Evolutionary conservation across 1,140 invertebrate species (phyloP).

Genomic region (Diuraphis noxia): DNA sequence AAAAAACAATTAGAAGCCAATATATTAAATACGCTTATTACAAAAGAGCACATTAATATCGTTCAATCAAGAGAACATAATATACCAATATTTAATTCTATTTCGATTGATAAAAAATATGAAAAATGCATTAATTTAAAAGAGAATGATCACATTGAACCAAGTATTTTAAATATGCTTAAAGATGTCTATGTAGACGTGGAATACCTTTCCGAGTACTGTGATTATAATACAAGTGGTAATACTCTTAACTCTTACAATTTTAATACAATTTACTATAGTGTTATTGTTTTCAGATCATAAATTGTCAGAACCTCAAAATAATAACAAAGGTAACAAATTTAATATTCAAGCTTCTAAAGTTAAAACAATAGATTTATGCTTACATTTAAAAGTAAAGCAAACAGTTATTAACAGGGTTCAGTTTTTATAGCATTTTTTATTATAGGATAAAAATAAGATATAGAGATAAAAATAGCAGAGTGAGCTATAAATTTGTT

Average conservation of each 20-base stretch:
- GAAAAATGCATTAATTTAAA: background rate
- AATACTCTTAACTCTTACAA: background rate
- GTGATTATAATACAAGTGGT: background rate
- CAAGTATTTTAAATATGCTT: conserved; percentile 26
- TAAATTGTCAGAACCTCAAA: background rate
- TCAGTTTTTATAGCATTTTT: too few species aligned
- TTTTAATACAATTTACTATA: background rate
- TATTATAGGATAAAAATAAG: too few species aligned
- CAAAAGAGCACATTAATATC: background rate
- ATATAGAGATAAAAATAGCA: too few species aligned
- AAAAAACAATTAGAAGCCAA: conserved; percentile 12
- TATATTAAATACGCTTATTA: conserved; percentile 9
- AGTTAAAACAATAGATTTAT: background rate
- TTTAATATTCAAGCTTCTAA: background rate
- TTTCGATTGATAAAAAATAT: background rate
- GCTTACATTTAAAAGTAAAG: background rate
- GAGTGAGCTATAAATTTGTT: too few species aligned
- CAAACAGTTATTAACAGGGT: background rate
- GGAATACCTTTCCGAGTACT: background rate
- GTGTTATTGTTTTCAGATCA: background rate
- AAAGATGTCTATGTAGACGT: conserved; percentile 42
- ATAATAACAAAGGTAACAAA: background rate
- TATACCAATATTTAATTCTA: background rate
- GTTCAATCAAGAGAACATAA: background rate
- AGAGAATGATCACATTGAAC: background rate